Evolutionary conservation across 92 coral and sea anemone species (phyloP).

Genomic region (Scolanthus callimorphus): DNA sequence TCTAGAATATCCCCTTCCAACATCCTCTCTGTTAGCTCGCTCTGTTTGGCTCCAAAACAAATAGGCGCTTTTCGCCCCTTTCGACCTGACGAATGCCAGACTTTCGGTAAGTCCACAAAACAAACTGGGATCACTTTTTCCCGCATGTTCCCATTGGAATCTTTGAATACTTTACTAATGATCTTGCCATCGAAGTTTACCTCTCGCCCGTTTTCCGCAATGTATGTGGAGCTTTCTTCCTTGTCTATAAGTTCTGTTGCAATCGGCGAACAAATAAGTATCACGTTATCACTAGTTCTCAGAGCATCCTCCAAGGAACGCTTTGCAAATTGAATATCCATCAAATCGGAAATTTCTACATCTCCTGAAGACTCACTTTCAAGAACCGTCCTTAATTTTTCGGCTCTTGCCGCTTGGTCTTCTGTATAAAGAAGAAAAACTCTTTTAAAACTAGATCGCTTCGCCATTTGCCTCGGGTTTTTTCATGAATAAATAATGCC

Average conservation of each 20-base stretch:
- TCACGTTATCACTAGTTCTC: slow-evolving; percentile 39
- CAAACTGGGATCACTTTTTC: slow-evolving; percentile 65
- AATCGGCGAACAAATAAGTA: slow-evolving; percentile 54
- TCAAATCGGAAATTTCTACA: slow-evolving; percentile 51
- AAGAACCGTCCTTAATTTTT: slow-evolving; percentile 64
- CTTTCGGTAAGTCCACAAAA: slow-evolving; percentile 62
- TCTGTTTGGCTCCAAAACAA: slow-evolving; percentile 55
- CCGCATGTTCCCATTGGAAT: slow-evolving; percentile 48
- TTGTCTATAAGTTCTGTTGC: slow-evolving; percentile 67
- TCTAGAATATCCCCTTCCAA: slow-evolving; percentile 59
- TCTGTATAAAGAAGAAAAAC: slow-evolving; percentile 56
- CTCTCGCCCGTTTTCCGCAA: slow-evolving; percentile 45
- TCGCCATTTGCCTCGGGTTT: slow-evolving; percentile 32
- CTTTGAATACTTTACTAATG: slow-evolving; percentile 44
- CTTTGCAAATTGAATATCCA: slow-evolving; percentile 37
- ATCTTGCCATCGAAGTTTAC: slow-evolving; percentile 66
- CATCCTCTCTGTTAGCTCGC: slow-evolving; percentile 62
- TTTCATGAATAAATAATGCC: slow-evolving; percentile 34
- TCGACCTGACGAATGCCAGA: slow-evolving; percentile 31
- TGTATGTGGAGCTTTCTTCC: slow-evolving; percentile 44
- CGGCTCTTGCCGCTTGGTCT: slow-evolving; percentile 52
- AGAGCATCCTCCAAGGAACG: slow-evolving; percentile 40
- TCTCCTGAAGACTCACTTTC: slow-evolving; percentile 62
- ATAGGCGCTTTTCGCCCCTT: slow-evolving; percentile 37
- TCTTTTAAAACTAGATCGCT: slow-evolving; percentile 36